These are phyloP conservation scores for Chaetophractus vellerosus DNA, from an alignment of 2,797 vertebrate species.

Conservation along the genomic window DNA sequence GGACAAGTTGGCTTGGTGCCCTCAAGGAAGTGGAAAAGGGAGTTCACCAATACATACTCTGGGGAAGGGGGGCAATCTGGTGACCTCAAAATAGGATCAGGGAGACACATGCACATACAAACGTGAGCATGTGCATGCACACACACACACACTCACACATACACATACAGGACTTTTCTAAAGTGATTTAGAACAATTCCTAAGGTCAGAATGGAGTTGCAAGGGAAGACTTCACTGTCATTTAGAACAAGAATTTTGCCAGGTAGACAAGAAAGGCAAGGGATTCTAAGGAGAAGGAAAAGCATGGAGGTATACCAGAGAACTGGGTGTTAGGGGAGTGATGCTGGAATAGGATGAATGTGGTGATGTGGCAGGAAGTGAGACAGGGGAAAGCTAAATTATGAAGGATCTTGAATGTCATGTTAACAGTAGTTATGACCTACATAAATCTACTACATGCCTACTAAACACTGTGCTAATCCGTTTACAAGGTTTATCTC, in stretches of 20 bases:
- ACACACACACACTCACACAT: not conserved
- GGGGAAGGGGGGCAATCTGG: slow-evolving; percentile 20
- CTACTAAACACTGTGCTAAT: not conserved
- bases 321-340: not conserved
- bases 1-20: slow-evolving; percentile 37
- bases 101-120: not conserved
- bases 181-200: not conserved
- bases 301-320: not conserved
- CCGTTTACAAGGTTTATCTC: slow-evolving; percentile 5
- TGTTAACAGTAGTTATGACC: not conserved
- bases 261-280: slow-evolving; percentile 15
- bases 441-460: not conserved
- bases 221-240: not conserved
- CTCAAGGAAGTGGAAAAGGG: slow-evolving; percentile 67
- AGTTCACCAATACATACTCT: slow-evolving; percentile 60
- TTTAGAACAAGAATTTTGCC: slow-evolving; percentile 39
- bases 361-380: not conserved
- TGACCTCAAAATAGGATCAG: slow-evolving; percentile 45
- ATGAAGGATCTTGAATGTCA: not conserved
- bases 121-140: not conserved
- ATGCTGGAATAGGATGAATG: not conserved
- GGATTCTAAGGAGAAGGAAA: slow-evolving; percentile 53
- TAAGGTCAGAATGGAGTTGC: slow-evolving; percentile 24
- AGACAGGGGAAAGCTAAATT: slow-evolving; percentile 24
- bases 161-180: not conserved